Evolutionary conservation across 2,888 invertebrate species (phyloP).

Genomic region (Leucophora obtusa): DNA sequence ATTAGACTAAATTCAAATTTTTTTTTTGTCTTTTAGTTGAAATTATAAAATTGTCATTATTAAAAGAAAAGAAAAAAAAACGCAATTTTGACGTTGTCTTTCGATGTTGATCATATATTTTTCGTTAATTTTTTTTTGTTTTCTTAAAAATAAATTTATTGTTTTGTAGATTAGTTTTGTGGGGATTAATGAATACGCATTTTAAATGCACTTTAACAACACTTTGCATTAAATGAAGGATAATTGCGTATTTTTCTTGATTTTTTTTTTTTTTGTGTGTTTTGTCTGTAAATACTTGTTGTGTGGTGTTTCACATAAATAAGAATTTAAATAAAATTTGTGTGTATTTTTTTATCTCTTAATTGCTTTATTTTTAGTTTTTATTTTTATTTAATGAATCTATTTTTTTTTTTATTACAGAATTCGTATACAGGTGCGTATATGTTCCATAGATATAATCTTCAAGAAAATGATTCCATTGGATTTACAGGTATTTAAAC

Average conservation of each 20-base stretch:
- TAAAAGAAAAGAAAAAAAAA: constrained; percentile 36
- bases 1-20: constrained; percentile 70
- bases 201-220: constrained; percentile 30
- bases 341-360: constrained; percentile 32
- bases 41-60: constrained; percentile 45
- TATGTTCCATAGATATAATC: constrained; percentile 77
- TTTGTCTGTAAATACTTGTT: neutral
- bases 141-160: constrained; percentile 36
- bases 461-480: constrained; percentile 75
- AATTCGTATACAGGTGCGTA: constrained; percentile 78
- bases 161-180: constrained; percentile 27
- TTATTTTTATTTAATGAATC: constrained; percentile 9
- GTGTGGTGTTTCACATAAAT: constrained; percentile 35
- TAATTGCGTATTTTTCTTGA: constrained; percentile 32
- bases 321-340: constrained; percentile 43
- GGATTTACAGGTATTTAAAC: constrained; percentile 74
- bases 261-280: neutral
- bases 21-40: neutral
- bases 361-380: constrained; percentile 55
- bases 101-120: neutral
- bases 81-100: constrained; percentile 20
- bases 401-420: constrained; percentile 69
- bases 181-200: constrained; percentile 34
- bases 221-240: constrained; percentile 34
- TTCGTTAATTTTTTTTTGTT: constrained; percentile 9